Percentiles rank a stretch among this genome's conserved stretches.
Conservation (phyloP, 2,797 vertebrate genomes). For the Eupleurogrammus muticus region DNA sequence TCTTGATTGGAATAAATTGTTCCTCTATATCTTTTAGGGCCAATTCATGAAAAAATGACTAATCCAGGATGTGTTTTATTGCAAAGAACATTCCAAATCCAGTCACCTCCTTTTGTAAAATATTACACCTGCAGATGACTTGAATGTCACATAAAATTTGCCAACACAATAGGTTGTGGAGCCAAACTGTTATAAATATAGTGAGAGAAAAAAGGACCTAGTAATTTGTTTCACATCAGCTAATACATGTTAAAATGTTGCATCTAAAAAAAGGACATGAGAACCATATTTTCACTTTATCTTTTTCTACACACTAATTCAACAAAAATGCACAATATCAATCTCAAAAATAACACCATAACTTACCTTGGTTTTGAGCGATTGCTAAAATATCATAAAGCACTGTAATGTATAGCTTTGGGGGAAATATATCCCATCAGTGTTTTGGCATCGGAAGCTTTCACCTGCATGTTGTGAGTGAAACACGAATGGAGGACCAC, state of each 20-base stretch:
- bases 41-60: background rate
- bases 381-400: background rate
- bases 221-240: background rate
- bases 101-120: background rate
- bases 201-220: background rate
- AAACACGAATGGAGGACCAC: background rate
- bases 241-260: background rate
- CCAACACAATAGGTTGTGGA: conserved; percentile 4
- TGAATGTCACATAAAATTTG: background rate
- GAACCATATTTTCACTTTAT: background rate
- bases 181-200: background rate
- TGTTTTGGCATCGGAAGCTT: background rate
- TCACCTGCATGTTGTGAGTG: background rate
- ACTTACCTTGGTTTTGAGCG: too few species aligned
- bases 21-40: conserved; percentile 4
- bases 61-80: conserved; percentile 1
- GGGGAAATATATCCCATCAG: background rate
- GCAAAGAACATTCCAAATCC: background rate
- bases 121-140: conserved; percentile 7
- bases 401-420: background rate
- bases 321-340: too few species aligned
- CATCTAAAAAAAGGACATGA: background rate
- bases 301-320: background rate
- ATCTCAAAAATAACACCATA: too few species aligned
- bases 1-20: conserved; percentile 17